Percentiles rank a stretch among this genome's conserved stretches.
Evolutionary conservation across 23 tunicate species (phyloP).

Genomic region (Corella eumyota): DNA sequence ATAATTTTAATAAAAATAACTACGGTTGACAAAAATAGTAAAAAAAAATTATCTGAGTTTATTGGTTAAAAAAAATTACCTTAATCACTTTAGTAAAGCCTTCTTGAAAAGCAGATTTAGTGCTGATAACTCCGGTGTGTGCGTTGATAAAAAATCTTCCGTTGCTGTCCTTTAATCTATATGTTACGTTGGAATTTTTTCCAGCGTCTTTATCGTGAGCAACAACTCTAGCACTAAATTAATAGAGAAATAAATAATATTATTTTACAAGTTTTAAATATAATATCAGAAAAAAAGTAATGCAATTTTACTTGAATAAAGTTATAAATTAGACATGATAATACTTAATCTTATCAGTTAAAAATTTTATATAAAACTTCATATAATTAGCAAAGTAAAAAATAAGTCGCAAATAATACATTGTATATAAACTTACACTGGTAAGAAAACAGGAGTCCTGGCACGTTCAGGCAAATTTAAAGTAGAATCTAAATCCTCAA

Average conservation of each 20-base stretch:
- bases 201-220: constrained; percentile 40
- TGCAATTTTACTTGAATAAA: no score
- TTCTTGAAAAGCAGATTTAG: constrained; percentile 11
- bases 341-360: no score
- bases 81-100: constrained; percentile 14
- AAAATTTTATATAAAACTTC: no score
- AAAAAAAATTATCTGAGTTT: no score
- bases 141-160: constrained; percentile 20
- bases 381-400: no score
- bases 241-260: no score
- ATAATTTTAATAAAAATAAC: no score
- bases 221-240: constrained; percentile 30
- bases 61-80: constrained; percentile 25
- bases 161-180: constrained; percentile 5
- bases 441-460: background rate
- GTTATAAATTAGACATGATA: no score
- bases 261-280: no score
- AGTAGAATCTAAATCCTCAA: background rate
- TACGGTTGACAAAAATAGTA: no score
- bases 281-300: no score
- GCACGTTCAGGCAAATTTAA: constrained; percentile 13
- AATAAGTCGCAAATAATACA: background rate
- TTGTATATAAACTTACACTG: constrained; percentile 18
- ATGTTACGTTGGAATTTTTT: constrained; percentile 12
- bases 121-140: constrained; percentile 39